Base-by-base conservation (phyloP, 2,888 invertebrate species). In the Synanthedon vespiformis region DNA sequence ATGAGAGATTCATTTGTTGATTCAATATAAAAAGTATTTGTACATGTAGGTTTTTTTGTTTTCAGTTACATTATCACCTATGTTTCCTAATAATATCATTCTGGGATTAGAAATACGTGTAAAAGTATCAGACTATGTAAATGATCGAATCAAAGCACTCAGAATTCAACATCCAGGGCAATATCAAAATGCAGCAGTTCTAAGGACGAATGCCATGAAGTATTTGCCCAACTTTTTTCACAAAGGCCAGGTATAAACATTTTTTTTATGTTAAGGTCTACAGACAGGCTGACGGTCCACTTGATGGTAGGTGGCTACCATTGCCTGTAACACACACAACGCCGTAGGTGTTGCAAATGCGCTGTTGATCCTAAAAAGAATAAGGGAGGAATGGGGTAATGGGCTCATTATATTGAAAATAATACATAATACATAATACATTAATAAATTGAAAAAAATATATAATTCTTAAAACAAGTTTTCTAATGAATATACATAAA, bases 131-230 rank as follows among this genome's bases (percentile, higher is more conserved):
- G 97, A 99, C 75, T 99, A 98, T 89, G 99, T 99, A 0, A 94
- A 94, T 87, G 98, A 99, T 72, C 90, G 97, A 61, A 96, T 99
- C 51, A 90, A 92, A 62, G 98, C 98, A 0, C 83, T 99, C 53
- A 87, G 98, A 55, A 84, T 88, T 2, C 91, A 95, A 61, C 74
- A 94, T 77, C 90, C 92, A 0, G 92, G 92, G 2, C 80, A 92
- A 59, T 99, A 96, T 79, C 91, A 93, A 69, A 99, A 99, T 80
- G 93, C 99, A 64, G 97, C 98, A 47, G 98, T 99, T 62, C 84
- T 99, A 51, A 90, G 99, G 59, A 94, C 96, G 12, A 99, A 99
- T 89, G 99, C 99, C 1, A 99, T 99, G 99, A 99, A 99, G 81
- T 98, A 98, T 89, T 89, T 99, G 63, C 98, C 99, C 2, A 99